Conservation (phyloP, 1,140 invertebrate species). For the Steinernema feltiae region DNA sequence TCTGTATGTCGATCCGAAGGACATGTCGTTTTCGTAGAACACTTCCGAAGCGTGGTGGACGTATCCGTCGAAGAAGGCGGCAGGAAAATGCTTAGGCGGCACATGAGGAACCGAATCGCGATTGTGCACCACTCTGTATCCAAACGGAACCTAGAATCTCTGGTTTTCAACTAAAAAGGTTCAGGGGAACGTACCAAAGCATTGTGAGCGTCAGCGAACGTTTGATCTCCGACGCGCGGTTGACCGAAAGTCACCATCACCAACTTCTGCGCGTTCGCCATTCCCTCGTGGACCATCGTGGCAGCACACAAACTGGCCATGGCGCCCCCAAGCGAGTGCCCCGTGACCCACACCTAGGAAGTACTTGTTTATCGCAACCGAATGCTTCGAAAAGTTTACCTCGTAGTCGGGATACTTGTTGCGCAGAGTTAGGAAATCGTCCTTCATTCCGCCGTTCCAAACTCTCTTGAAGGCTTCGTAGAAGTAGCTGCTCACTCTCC, state of each 20-base stretch:
- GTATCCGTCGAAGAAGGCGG: constrained; percentile 24
- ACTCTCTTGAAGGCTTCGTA: constrained; percentile 34
- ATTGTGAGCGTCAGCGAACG: constrained; percentile 30
- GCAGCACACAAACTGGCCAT: constrained; percentile 21
- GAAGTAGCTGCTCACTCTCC: constrained; percentile 33
- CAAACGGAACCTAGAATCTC: too few relatives aligned
- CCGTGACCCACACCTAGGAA: constrained; percentile 32
- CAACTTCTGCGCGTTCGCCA: neutral
- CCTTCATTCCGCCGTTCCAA: constrained; percentile 38
- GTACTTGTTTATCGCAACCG: too few relatives aligned
- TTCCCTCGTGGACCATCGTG: neutral
- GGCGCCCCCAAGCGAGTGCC: constrained; percentile 36
- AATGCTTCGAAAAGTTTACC: too few relatives aligned
- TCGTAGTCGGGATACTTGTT: constrained; percentile 30
- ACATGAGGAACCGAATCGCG: constrained; percentile 29
- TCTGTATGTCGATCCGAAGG: neutral
- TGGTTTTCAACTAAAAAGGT: too few relatives aligned
- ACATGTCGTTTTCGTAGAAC: constrained; percentile 26
- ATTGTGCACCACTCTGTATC: constrained; percentile 24
- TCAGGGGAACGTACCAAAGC: too few relatives aligned
- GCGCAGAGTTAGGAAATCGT: constrained; percentile 27
- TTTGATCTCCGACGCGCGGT: constrained; percentile 21
- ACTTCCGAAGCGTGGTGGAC: constrained; percentile 32
- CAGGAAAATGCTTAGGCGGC: constrained; percentile 14
- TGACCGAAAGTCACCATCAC: neutral